phyloP scores from a whole-genome alignment of 2,113 vertebrate genomes.

The Festucalex cinctus region DNA sequence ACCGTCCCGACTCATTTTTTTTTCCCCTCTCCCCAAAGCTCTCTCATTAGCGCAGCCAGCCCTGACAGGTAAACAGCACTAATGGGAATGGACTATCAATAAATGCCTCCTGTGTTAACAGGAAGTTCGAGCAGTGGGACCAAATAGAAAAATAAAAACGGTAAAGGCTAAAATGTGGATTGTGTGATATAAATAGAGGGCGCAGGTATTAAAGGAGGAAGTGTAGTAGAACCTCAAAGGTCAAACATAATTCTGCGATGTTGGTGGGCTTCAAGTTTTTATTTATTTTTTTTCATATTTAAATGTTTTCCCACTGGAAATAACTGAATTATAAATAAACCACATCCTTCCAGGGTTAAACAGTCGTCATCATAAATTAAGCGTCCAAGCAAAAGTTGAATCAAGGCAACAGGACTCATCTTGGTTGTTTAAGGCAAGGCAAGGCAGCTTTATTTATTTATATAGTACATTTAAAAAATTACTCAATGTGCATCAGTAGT shows the following conservation, averaged over 20 bases:
- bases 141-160: conserved; percentile 39
- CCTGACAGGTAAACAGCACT: conserved; percentile 90
- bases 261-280: too few species aligned
- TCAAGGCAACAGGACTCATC: too few species aligned
- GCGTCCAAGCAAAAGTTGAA: too few species aligned
- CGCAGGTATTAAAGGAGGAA: not conserved
- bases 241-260: not conserved
- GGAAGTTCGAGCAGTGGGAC: conserved; percentile 64
- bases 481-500: too few species aligned
- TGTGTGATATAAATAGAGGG: conserved; percentile 58
- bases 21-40: conserved; percentile 77
- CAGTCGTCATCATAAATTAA: too few species aligned
- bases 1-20: conserved; percentile 83
- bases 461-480: too few species aligned
- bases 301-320: too few species aligned
- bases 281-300: too few species aligned
- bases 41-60: conserved; percentile 86
- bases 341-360: too few species aligned
- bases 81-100: conserved; percentile 91
- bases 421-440: too few species aligned
- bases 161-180: conserved; percentile 17
- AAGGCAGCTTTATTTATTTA: too few species aligned
- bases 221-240: not conserved
- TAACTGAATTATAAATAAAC: too few species aligned
- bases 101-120: conserved; percentile 80